Evolutionary conservation across 2,797 vertebrate genomes (phyloP).

Genomic region (Enteromius viviparus): DNA sequence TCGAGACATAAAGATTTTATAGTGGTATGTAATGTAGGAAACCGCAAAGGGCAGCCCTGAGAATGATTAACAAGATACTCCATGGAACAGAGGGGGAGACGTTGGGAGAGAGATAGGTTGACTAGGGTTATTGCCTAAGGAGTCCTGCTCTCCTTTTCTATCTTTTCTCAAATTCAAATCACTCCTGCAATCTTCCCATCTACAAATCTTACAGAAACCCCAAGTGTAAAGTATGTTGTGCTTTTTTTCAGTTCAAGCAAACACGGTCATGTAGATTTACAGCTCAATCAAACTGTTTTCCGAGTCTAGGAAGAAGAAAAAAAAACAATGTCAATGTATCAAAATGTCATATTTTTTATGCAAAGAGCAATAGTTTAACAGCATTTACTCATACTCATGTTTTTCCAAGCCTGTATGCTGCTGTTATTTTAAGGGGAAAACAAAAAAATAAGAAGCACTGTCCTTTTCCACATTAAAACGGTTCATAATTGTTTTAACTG

Average conservation of each 20-base stretch:
- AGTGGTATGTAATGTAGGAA: constrained; percentile 36
- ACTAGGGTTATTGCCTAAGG: constrained; percentile 1
- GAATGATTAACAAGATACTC: constrained; percentile 43
- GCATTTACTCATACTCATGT: not conserved
- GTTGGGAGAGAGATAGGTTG: not conserved
- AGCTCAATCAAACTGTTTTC: constrained; percentile 5
- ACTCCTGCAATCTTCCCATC: constrained; percentile 35
- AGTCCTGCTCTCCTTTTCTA: constrained; percentile 4
- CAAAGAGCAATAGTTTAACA: not conserved
- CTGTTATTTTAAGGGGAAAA: too few relatives aligned
- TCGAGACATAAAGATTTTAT: constrained; percentile 39
- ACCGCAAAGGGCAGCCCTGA: constrained; percentile 37
- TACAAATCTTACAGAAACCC: constrained; percentile 19
- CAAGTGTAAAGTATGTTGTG: not conserved
- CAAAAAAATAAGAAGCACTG: too few relatives aligned
- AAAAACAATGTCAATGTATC: not conserved
- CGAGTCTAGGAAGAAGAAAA: not conserved
- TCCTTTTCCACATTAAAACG: too few relatives aligned
- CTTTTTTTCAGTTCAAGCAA: not conserved
- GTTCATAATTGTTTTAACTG: too few relatives aligned
- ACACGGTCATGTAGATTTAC: not conserved
- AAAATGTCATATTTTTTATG: not conserved
- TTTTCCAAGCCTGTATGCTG: too few relatives aligned
- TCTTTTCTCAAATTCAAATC: constrained; percentile 36
- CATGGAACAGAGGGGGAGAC: constrained; percentile 12